Evolutionary conservation across 2,113 vertebrate species (phyloP), one percentile per base, ranked within the genome.

Genomic region (Sterrhoptilus dennistouni): DNA sequence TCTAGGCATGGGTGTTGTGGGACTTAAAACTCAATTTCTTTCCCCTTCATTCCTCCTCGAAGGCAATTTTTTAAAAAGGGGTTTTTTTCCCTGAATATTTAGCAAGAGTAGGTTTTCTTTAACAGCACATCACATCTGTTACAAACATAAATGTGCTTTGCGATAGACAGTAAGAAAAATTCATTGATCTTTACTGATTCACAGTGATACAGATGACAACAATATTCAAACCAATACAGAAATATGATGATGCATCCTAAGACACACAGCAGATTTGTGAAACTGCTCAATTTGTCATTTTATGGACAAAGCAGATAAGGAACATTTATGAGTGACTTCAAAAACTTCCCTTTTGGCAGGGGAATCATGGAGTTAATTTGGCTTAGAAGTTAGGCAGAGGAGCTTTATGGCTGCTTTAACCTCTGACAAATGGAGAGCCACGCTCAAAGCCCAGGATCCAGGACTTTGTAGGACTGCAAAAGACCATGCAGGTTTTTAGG

Each of bases 41-140:
- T 23, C 47, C 68, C 16, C 35, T 84, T 68, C 17, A 28, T 40
- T 68, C 21, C 13, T 82, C 18, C 25, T 50, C 17, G 66, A 44
- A 69, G 70, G 3, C 8, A 29, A 8, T 20, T 33, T 42, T 66
- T 63, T 1, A 11, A 8, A n/a, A 68, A 31, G 31, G 14, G 4
- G 1, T 27, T 47, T 38, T 20, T 38, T 45, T 5, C 10, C 21
- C n/a, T 60, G 12, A 75, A 22, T 27, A 13, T 81, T 83, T 49
- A 33, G 23, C 13, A 44, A 56, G 38, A 56, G 5, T 8, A 40
- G 8, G 21, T 76, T 64, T 77, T 4, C 12, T 80, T 42, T 61
- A 72, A 50, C 3, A 57, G 11, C 1, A 0, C 1, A 0, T 52
- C 21, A 2, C 25, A 63, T 19, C 18, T 29, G 7, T n/a, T 19